Percentiles rank a stretch among this genome's conserved stretches.
phyloP scores from a whole-genome alignment of 2,113 vertebrate genomes.

The Gallinago jamesoni region DNA sequence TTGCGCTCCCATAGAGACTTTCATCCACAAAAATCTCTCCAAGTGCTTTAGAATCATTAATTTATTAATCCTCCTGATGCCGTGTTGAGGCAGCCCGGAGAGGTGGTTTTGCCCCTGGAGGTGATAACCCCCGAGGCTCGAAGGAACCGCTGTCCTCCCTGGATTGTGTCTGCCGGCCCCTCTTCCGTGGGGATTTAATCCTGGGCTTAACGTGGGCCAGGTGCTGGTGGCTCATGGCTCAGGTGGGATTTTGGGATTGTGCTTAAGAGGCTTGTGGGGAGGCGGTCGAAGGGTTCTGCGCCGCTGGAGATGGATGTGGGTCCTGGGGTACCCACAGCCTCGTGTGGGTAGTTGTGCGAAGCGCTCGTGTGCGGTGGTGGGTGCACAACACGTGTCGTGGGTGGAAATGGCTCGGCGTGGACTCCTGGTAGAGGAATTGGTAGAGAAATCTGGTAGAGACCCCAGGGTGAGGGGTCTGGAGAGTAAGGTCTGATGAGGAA shows the following conservation, averaged over 20 bases:
- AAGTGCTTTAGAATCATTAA: neutral
- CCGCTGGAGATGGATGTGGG: neutral
- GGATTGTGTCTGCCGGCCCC: neutral
- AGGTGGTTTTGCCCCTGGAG: neutral
- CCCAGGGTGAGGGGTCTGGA: no score
- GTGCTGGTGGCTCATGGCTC: accelerated
- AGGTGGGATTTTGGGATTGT: neutral
- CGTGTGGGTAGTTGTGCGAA: neutral
- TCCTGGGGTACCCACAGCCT: neutral
- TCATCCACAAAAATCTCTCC: neutral
- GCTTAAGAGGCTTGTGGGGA: neutral
- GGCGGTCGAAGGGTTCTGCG: neutral
- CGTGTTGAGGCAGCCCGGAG: neutral
- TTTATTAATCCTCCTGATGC: neutral
- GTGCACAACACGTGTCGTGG: accelerated
- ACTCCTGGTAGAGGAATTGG: neutral
- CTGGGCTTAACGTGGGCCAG: neutral
- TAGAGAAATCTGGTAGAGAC: neutral
- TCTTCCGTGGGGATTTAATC: neutral
- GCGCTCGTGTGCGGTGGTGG: neutral
- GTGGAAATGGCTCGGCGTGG: neutral
- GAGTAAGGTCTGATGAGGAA: no score
- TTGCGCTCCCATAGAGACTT: neutral
- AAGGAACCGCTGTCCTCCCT: neutral
- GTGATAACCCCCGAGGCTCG: accelerated